A percentile compares a stretch with the other conserved stretches of the same genome.
Conservation (phyloP, 2,888 invertebrate genomes). For the Drosophila algonquin region DNA sequence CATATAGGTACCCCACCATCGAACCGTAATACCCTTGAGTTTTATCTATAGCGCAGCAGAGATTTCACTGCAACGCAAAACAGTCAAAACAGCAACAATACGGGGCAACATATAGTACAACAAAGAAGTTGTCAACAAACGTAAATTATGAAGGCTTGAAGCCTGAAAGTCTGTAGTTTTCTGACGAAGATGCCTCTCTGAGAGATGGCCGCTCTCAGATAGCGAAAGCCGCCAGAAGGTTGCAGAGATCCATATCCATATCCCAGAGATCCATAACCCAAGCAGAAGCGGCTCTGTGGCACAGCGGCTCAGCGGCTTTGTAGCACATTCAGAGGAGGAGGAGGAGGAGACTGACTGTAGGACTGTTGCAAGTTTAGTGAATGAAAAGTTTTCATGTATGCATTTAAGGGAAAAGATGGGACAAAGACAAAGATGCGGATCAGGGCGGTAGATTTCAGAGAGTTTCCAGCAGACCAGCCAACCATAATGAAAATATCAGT, state of each 20-base stretch:
- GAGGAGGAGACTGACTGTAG: background rate
- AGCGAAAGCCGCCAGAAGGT: conserved; percentile 41
- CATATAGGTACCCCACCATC: background rate
- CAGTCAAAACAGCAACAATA: conserved; percentile 49
- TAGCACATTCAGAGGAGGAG: background rate
- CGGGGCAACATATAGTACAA: conserved; percentile 16
- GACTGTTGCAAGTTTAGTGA: conserved; percentile 53
- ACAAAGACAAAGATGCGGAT: conserved; percentile 42
- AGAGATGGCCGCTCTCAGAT: conserved; percentile 59
- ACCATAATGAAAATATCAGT: conserved; percentile 54
- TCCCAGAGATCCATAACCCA: conserved; percentile 17
- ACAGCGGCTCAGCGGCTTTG: background rate
- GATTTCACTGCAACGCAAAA: conserved; percentile 29
- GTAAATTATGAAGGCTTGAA: conserved; percentile 72
- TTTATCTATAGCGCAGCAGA: conserved; percentile 18
- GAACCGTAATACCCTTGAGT: background rate
- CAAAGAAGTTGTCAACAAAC: conserved; percentile 61
- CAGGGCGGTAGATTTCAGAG: conserved; percentile 59
- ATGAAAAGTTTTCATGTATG: conserved; percentile 64
- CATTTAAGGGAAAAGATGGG: conserved; percentile 56
- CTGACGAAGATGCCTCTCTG: conserved; percentile 68
- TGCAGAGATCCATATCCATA: conserved; percentile 38
- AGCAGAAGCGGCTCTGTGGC: conserved; percentile 33
- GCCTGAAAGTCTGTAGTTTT: conserved; percentile 54
- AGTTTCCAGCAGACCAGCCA: conserved; percentile 20